Conservation (phyloP, 2,113 vertebrate species). For the Callipepla californica region DNA sequence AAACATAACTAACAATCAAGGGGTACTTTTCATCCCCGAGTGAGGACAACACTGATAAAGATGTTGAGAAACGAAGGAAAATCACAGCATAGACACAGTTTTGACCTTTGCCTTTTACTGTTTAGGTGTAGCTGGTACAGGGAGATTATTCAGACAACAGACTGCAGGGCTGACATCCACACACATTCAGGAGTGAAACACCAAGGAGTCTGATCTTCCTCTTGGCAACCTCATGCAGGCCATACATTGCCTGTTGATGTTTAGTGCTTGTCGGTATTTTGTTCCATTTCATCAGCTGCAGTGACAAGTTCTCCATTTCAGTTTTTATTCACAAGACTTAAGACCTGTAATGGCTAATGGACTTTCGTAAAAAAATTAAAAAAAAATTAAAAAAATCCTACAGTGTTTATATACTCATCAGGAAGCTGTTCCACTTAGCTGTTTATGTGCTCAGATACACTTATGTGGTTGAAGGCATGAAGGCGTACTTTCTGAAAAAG, state of each 20-base stretch:
- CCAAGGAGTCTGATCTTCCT: neutral
- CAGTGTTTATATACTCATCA: neutral
- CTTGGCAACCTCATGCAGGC: neutral
- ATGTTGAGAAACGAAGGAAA: neutral
- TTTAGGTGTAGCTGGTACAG: rapidly evolving
- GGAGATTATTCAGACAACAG: neutral
- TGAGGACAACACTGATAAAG: neutral
- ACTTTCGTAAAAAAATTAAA: neutral
- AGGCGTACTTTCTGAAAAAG: neutral
- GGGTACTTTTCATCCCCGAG: neutral
- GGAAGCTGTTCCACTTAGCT: neutral
- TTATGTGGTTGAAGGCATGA: neutral
- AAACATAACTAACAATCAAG: neutral
- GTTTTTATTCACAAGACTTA: neutral
- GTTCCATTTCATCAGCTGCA: neutral
- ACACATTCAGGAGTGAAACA: neutral
- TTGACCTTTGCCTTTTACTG: rapidly evolving
- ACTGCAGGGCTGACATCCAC: neutral
- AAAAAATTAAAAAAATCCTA: neutral
- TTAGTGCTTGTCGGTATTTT: neutral
- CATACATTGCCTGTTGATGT: neutral
- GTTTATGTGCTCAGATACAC: neutral
- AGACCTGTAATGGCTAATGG: neutral
- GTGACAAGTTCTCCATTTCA: neutral
- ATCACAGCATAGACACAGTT: neutral